These are phyloP conservation scores for Heliconius ethilla DNA, from an alignment of 2,888 invertebrate species.

Conservation along the genomic window DNA sequence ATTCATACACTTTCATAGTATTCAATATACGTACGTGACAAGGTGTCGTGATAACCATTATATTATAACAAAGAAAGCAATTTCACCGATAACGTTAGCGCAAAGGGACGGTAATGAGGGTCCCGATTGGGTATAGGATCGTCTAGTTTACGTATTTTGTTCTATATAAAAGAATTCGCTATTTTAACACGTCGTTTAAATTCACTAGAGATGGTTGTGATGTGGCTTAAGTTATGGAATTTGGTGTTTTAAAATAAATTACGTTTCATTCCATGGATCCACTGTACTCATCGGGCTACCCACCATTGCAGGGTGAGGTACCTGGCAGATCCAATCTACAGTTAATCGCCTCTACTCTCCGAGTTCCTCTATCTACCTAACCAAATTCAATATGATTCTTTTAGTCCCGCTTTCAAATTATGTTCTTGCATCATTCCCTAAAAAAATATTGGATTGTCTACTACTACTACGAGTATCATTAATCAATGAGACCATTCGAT, in stretches of 20 bases:
- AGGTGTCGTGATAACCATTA: constrained; percentile 34
- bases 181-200: constrained; percentile 67
- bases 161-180: constrained; percentile 57
- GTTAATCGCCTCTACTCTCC: too few species aligned
- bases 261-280: too few species aligned
- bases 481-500: too few species aligned
- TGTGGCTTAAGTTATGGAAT: constrained; percentile 26
- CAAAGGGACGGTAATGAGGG: constrained; percentile 46
- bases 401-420: too few species aligned
- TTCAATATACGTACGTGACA: constrained; percentile 26
- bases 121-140: constrained; percentile 52
- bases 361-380: too few species aligned
- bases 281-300: too few species aligned
- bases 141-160: constrained; percentile 58
- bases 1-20: constrained; percentile 13
- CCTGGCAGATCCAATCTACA: too few species aligned
- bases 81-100: constrained; percentile 41
- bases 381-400: too few species aligned
- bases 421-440: too few species aligned
- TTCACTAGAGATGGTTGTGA: constrained; percentile 55
- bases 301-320: too few species aligned
- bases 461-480: too few species aligned
- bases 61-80: constrained; percentile 44
- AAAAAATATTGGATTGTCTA: too few species aligned
- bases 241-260: neutral